Evolutionary conservation across 2,113 vertebrate genomes (phyloP), one percentile per base, ranked within the genome.

Genomic region (Apeltes quadracus): DNA sequence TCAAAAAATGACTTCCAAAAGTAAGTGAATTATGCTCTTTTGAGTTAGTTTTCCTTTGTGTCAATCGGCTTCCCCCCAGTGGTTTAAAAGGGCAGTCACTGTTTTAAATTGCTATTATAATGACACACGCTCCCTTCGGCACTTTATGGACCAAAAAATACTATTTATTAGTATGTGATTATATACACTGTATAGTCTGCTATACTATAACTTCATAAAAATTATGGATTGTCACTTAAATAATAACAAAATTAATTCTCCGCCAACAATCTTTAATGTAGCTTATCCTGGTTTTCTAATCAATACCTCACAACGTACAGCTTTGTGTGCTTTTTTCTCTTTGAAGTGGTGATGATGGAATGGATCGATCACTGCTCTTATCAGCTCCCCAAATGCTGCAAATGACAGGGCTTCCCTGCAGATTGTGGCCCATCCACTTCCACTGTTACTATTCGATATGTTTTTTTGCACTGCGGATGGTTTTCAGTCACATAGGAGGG

Each of bases 391-490:
- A 22, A 36, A 59, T 76, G 80, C 62, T 23, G 72, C 70, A 67
- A 81, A 86, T 83, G 82, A 86, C 84, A 82, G 79, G 61, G 57
- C 83, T 66, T 79, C 76, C 73, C 83, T 20, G 61, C 54, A 82
- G 89, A 91, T 78, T 76, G 65, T 44, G 51, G 41, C 27, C 43
- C 81, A 90, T 92, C 81, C 86, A 92, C 92, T 92, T 86, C 78
- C 66, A 83, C 58, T 84, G 79, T 85, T 69, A 75, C 79, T 80
- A 61, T 89, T 86, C 69, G 25, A 75, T 86, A 25, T 53, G 6
- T 14, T 72, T 62, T 57, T 61, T 48, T 11, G 22, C 55, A 34
- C 59, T 15, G 32, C 27, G 57, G 76, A 75, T 55, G 63, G 67
- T 54, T 71, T 81, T 15, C 41, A 61, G 70, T 72, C 39, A 25